Base-by-base conservation (phyloP, 2,888 invertebrate genomes). In the Pammene fasciana region DNA sequence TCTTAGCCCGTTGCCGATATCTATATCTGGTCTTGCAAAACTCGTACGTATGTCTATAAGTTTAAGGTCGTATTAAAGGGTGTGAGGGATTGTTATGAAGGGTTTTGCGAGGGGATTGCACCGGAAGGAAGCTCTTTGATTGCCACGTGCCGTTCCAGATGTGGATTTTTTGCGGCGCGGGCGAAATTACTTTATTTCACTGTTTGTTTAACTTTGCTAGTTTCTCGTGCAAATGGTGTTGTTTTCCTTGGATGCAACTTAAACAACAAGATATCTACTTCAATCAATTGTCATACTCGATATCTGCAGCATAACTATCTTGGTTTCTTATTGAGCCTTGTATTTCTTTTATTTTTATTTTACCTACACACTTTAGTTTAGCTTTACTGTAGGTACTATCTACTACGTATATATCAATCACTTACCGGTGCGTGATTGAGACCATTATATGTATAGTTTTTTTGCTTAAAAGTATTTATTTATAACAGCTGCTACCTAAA, bases 131-230 rank as follows among this genome's bases (percentile, higher is more conserved):
- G 81, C 75, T 76, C 74, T 75, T 74, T 76, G 79, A 78, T 80
- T 82, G 88, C 82, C 89, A 89, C 89, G 89, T 82, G 89, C 80
- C 79, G 72, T 71, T 70, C 84, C 86, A 86, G 86, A 85, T 86
- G 87, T 80, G 81, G 81, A 80, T 84, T 86, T 85, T 85, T 81
- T 68, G 71, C 41, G 67, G 61, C 64, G 66, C 48, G 46, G 77
- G 79, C 82, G 82, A 83, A 84, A 85, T 82, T 75, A 78, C 79
- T 80, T 82, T 80, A 77, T 75, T 79, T 65, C 54, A 34, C 65
- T 70, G 70, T 70, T 60, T 70, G 57, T 55, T 70, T 70, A 70
- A 54, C 26, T 60, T 70, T 52, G 50, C 62, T n/a, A 48, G 41
- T 60, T 48, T 62, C 50, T n/a, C 18, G 48, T 52, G 26, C 62